Evolutionary conservation across 2,113 vertebrate species (phyloP).

Genomic region (Pseudopodoces humilis): DNA sequence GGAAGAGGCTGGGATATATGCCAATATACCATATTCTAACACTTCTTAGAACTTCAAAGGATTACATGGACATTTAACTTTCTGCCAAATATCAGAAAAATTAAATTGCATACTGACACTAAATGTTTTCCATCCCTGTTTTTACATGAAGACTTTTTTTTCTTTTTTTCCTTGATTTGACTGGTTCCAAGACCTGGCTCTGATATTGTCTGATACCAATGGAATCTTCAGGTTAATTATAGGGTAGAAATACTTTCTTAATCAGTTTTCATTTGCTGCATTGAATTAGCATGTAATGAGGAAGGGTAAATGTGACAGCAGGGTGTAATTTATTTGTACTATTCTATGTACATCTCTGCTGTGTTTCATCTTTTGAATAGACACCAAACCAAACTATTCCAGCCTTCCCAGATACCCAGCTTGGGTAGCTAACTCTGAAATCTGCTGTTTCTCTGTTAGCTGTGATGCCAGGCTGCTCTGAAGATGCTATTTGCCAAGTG

Average conservation of each 20-base stretch:
- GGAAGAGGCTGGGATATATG: neutral
- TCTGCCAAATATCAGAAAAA: conserved; percentile 41
- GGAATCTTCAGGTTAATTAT: neutral
- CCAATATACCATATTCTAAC: neutral
- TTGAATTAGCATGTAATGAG: neutral
- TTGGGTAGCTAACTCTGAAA: neutral
- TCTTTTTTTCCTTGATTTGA: neutral
- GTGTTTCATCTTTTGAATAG: neutral
- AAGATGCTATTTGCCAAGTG: neutral
- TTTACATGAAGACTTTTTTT: neutral
- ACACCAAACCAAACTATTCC: neutral
- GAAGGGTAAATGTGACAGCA: neutral
- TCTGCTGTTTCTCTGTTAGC: neutral
- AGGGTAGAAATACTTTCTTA: conserved; percentile 15
- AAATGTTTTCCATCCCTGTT: neutral
- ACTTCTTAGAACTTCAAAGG: conserved; percentile 22
- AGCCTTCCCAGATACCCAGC: neutral
- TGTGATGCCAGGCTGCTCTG: neutral
- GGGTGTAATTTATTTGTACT: neutral
- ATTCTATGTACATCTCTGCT: neutral
- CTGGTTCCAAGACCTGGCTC: neutral
- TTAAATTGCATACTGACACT: neutral
- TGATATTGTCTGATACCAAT: neutral
- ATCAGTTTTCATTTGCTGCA: conserved; percentile 9
- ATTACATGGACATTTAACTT: conserved; percentile 7